Percentiles rank a stretch among this genome's conserved stretches.
These are phyloP conservation scores for Tyto alba DNA, from an alignment of 2,113 vertebrate species.

Conservation along the genomic window DNA sequence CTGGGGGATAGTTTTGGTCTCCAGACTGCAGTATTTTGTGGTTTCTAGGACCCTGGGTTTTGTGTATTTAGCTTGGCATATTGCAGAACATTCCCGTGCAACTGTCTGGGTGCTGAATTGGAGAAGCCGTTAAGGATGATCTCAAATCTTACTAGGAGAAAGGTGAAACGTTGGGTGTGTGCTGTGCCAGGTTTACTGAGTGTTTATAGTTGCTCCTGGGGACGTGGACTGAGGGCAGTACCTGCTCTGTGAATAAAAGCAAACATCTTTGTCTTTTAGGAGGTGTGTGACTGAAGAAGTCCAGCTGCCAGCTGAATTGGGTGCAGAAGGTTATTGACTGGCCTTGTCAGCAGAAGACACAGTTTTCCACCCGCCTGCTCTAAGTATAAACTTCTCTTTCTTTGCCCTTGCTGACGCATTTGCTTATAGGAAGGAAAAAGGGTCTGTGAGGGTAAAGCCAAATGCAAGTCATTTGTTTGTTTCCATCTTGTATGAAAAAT, in stretches of 20 bases:
- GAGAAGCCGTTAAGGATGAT: accelerated
- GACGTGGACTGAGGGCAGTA: neutral
- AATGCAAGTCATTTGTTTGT: neutral
- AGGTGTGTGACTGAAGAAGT: neutral
- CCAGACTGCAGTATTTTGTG: neutral
- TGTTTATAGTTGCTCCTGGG: neutral
- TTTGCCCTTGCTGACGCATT: neutral
- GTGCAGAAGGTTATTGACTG: neutral
- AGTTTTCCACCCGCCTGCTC: neutral
- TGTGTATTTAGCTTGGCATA: neutral
- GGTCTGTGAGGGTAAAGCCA: neutral
- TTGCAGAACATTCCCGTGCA: neutral
- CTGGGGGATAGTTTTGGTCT: neutral
- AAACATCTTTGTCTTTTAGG: neutral
- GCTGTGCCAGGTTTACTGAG: neutral
- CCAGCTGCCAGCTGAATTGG: accelerated
- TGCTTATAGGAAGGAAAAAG: neutral
- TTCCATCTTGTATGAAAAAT: neutral
- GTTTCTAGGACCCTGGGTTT: accelerated
- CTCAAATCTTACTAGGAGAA: neutral
- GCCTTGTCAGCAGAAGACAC: neutral
- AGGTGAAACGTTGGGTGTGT: neutral
- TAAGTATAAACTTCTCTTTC: neutral
- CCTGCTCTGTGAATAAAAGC: neutral
- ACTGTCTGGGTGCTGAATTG: neutral